Evolutionary conservation across 2,113 vertebrate species (phyloP).

Genomic region (Megalops atlanticus): DNA sequence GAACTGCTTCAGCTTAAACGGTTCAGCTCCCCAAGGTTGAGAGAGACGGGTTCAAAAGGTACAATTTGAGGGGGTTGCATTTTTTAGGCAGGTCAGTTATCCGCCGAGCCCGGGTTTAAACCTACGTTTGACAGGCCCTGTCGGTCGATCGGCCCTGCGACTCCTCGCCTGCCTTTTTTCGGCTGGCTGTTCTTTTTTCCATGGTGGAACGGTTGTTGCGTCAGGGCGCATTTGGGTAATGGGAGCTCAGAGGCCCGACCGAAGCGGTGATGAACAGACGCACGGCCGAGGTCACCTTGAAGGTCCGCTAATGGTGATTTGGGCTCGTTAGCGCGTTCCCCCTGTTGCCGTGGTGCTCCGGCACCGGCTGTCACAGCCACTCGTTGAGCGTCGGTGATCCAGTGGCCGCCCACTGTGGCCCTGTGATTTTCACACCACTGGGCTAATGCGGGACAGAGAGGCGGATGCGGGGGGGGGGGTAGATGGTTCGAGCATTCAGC

Average conservation of each 20-base stretch:
- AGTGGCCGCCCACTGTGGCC: slow-evolving; percentile 46
- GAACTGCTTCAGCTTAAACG: too few relatives aligned
- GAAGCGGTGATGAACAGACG: slow-evolving; percentile 49
- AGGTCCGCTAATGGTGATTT: slow-evolving; percentile 53
- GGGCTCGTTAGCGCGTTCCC: slow-evolving; percentile 49
- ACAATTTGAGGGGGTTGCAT: too few relatives aligned
- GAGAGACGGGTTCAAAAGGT: too few relatives aligned
- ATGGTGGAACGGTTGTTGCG: slow-evolving; percentile 37
- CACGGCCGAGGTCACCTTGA: slow-evolving; percentile 63
- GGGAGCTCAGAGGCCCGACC: slow-evolving; percentile 49
- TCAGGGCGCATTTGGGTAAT: slow-evolving; percentile 54
- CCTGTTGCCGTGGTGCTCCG: slow-evolving; percentile 48
- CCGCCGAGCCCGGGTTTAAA: too few relatives aligned
- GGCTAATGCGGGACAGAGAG: slow-evolving; percentile 63
- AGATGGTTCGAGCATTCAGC: slow-evolving; percentile 53
- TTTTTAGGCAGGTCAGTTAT: too few relatives aligned
- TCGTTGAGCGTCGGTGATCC: slow-evolving; percentile 34
- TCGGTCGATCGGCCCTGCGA: too few relatives aligned
- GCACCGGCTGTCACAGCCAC: slow-evolving; percentile 45
- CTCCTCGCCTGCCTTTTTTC: too few relatives aligned
- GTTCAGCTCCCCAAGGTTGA: too few relatives aligned
- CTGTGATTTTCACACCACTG: slow-evolving; percentile 52
- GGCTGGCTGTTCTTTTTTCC: slow-evolving; percentile 8
- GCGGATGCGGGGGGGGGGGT: slow-evolving; percentile 57
- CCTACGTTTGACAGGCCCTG: too few relatives aligned